Base-by-base conservation (phyloP, 2,113 vertebrate species). In the Lota lota region DNA sequence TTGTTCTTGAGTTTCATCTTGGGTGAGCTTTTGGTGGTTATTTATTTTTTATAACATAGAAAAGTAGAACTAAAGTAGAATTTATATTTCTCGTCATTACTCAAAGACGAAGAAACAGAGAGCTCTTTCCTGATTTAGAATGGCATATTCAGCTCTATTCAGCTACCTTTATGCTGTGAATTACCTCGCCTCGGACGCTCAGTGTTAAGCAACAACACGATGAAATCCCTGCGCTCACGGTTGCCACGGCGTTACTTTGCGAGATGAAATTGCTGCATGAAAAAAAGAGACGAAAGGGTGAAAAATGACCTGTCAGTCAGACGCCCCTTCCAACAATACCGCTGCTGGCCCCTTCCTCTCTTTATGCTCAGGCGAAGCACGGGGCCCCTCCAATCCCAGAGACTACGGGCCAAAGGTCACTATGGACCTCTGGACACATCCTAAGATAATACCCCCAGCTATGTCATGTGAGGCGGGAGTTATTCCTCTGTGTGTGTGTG, bases 361-460 rank as follows among this genome's bases (percentile, higher is more conserved):
- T 84, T 88, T 87, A 81, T 84, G 82, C 74, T 87, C 75, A 71
- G 78, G 82, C 84, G 69, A 76, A 70, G 76, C 83, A 69, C 74
- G 61, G 81, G 82, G 81, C 87, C 83, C 82, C 47, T 79, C 86
- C 85, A 86, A 86, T 90, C 89, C 87, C 87, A 93, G 93, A 89
- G 83, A 0, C 74, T 5, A 19, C 53, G 79, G 91, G 90, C 90
- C 74, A 93, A 78, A 75, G 90, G 93, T 94, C 93, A 92, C 88
- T 78, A 85, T 93, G 91, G 93, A 95, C 93, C 90, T 91, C 92
- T 94, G 94, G 94, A 94, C 93, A 88, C 89, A 72, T 72, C 88
- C 19, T 70, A 90, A 24, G 73, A 61, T 81, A 85, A 83, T 88
- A 75, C 82, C 81, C 70, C 68, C 68, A 85, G 85, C 81, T 72